These are phyloP conservation scores for Yoshiicerus persimilis DNA, from an alignment of 1,140 invertebrate genomes.

Conservation along the genomic window DNA sequence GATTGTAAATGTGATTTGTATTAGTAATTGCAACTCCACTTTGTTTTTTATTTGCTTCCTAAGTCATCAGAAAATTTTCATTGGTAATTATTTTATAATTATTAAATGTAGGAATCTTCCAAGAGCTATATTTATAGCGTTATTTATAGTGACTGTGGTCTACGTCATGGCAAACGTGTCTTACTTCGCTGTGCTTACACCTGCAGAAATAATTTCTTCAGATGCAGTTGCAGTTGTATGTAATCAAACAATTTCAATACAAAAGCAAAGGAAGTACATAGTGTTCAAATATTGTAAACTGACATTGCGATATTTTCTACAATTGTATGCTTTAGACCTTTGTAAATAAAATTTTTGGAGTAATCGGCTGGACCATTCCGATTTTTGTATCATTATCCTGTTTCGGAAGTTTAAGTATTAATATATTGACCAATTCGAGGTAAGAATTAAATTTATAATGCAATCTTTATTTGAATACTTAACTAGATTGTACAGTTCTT, in stretches of 20 bases:
- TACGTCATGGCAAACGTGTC: slow-evolving; percentile 89
- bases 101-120: slow-evolving; percentile 76
- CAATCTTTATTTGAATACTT: too few species aligned
- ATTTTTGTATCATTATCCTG: slow-evolving; percentile 84
- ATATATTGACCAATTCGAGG: slow-evolving; percentile 82
- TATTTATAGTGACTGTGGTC: slow-evolving; percentile 83
- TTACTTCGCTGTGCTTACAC: slow-evolving; percentile 84
- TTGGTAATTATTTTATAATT: neutral
- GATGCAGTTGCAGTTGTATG: slow-evolving; percentile 85
- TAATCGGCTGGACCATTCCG: slow-evolving; percentile 82
- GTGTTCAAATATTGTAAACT: too few species aligned
- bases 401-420: slow-evolving; percentile 83
- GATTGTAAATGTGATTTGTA: too few species aligned
- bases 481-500: too few species aligned
- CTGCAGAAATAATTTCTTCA: slow-evolving; percentile 75
- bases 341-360: slow-evolving; percentile 76
- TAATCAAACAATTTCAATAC: too few species aligned
- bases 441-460: slow-evolving; percentile 33
- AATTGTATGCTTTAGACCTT: slow-evolving; percentile 67
- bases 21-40: too few species aligned
- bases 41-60: too few species aligned
- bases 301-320: neutral
- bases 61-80: neutral
- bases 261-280: too few species aligned
- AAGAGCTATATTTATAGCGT: slow-evolving; percentile 84